Evolutionary conservation across 2,113 vertebrate species (phyloP), one percentile per base, ranked within the genome.

Genomic region (Rutilus rutilus): DNA sequence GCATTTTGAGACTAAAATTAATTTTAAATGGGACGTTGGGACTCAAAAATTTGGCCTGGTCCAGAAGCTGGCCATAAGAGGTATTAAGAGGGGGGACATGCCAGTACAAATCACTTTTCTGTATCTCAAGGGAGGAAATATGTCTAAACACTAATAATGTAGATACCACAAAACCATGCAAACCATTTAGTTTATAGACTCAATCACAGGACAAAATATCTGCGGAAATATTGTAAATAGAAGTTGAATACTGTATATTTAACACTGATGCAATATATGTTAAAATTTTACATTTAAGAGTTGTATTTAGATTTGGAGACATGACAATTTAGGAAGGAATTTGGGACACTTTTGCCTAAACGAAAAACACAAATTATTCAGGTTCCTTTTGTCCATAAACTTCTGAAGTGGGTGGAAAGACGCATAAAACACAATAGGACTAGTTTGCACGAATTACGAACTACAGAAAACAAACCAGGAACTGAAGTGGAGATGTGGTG

Each of bases 221-320:
- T 42, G 52, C 1, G 14, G 14, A 71, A 27, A 65, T 50, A 39
- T 54, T 52, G 65, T 47, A 52, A 36, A 77, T 78, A 33, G n/a
- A 42, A 84, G 30, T n/a, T 30, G 2, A 84, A 84, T 25, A 76
- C 25, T 76, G n/a, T 25, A 36, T 17, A 60, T 17, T n/a, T 54
- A 78, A n/a, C 59, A 81, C 59, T 64, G 59, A 64, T 64, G 59
- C 59, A 47, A 11, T 80, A 67, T 42, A 85, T 57, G 78, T 85
- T 23, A 23, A 33, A 1, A 33, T 57, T 65, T 60, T 23, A 21
- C 0, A 45, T n/a, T 30, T 23, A 78, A 10, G 12, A 6, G 19
- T 47, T 64, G 39, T 27, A 52, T 57, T 64, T 45, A 64, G 19
- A 69, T 65, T 52, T 60, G 54, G 21, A 57, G 7, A 57, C 19